Conservation (phyloP, 2,113 vertebrate genomes). For the Mastomys natalensis region DNA sequence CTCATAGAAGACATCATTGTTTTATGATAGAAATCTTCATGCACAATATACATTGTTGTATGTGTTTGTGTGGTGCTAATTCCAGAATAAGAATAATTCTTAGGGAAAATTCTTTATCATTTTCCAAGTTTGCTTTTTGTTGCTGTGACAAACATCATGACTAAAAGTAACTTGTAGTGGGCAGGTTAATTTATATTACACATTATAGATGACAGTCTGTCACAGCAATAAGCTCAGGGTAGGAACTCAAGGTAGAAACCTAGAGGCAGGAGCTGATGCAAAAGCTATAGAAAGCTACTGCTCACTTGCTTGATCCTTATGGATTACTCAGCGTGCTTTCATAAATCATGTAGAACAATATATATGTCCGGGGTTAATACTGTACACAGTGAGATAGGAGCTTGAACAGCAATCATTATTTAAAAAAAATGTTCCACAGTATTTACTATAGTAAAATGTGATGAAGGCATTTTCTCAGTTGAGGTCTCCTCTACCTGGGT, state of each 20-base stretch:
- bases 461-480: not conserved
- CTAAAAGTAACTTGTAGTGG: not conserved
- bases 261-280: not conserved
- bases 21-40: not conserved
- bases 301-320: not conserved
- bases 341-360: not conserved
- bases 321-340: not conserved
- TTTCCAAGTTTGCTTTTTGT: not conserved
- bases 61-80: not conserved
- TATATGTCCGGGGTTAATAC: not conserved
- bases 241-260: not conserved
- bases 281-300: not conserved
- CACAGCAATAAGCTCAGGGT: not conserved
- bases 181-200: not conserved
- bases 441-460: not conserved
- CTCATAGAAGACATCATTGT: not conserved
- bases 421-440: not conserved
- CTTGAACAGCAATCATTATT: not conserved
- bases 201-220: not conserved
- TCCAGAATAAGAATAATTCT: not conserved
- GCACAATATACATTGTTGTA: not conserved
- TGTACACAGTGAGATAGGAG: not conserved
- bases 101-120: not conserved
- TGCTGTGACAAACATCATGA: not conserved
- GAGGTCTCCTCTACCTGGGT: not conserved